A percentile compares a stretch with the other conserved stretches of the same genome.
These are phyloP conservation scores for Geotrypetes seraphini DNA, from an alignment of 2,797 vertebrate genomes.

Conservation along the genomic window DNA sequence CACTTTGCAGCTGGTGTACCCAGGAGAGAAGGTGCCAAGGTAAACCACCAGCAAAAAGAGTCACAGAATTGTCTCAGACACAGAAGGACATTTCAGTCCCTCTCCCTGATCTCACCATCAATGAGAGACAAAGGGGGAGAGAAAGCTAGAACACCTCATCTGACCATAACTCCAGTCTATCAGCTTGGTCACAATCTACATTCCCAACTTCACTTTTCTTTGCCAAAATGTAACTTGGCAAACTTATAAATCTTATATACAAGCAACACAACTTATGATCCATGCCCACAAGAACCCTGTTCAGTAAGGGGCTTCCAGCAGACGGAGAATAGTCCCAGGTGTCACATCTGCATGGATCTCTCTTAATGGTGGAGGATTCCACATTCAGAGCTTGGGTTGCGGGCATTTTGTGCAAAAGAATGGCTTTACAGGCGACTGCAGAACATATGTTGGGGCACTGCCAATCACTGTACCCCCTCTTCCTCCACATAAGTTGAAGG, in stretches of 20 bases:
- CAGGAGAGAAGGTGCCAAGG: too few relatives aligned
- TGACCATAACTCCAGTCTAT: too few relatives aligned
- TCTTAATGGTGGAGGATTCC: slow-evolving; percentile 7
- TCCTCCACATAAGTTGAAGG: slow-evolving; percentile 96
- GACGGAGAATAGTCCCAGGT: neutral
- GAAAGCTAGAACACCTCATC: too few relatives aligned
- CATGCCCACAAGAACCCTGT: neutral
- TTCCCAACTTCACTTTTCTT: too few relatives aligned
- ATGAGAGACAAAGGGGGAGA: too few relatives aligned
- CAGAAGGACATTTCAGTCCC: too few relatives aligned
- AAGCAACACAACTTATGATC: slow-evolving; percentile 4
- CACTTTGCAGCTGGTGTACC: too few relatives aligned
- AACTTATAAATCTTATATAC: slow-evolving; percentile 40
- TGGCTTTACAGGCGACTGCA: slow-evolving; percentile 9
- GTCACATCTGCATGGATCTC: neutral
- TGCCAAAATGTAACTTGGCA: too few relatives aligned
- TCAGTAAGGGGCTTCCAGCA: neutral
- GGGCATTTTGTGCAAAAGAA: slow-evolving; percentile 28
- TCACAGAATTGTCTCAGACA: too few relatives aligned
- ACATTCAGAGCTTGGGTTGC: neutral
- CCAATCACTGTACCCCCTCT: slow-evolving; percentile 73
- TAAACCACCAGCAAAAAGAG: too few relatives aligned
- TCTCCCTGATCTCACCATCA: too few relatives aligned
- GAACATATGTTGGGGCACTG: neutral
- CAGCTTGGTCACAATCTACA: too few relatives aligned